Evolutionary conservation across 2,113 vertebrate genomes (phyloP).

Genomic region (Oncorhynchus kisutch): DNA sequence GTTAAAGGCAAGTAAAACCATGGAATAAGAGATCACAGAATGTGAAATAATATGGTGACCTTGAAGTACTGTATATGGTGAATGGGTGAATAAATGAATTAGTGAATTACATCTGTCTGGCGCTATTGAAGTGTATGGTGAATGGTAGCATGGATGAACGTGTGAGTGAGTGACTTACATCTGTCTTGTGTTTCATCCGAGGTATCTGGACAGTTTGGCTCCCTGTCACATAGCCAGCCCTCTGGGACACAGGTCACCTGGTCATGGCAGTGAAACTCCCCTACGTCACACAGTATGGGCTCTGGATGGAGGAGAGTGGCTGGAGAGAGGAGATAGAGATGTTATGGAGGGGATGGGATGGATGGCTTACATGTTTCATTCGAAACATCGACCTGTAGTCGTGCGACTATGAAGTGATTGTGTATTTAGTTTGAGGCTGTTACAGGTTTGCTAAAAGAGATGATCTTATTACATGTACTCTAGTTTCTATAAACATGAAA

Average conservation of each 20-base stretch:
- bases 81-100: too few species aligned
- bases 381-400: slow-evolving; percentile 7
- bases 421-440: slow-evolving; percentile 49
- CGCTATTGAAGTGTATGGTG: neutral
- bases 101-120: too few species aligned
- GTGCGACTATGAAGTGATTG: slow-evolving; percentile 29
- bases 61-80: neutral
- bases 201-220: slow-evolving; percentile 88
- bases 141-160: slow-evolving; percentile 9
- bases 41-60: neutral
- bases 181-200: slow-evolving; percentile 84
- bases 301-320: slow-evolving; percentile 73
- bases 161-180: slow-evolving; percentile 80
- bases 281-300: slow-evolving; percentile 81
- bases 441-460: neutral
- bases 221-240: slow-evolving; percentile 93
- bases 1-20: neutral
- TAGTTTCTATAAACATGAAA: too few species aligned
- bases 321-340: slow-evolving; percentile 47
- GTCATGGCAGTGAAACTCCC: slow-evolving; percentile 90
- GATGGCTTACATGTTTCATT: slow-evolving; percentile 27
- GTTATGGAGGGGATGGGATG: slow-evolving; percentile 58
- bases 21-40: neutral
- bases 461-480: neutral
- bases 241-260: slow-evolving; percentile 82